Evolutionary conservation across 2,113 vertebrate species (phyloP).

Genomic region (Plecturocebus donacophilus): DNA sequence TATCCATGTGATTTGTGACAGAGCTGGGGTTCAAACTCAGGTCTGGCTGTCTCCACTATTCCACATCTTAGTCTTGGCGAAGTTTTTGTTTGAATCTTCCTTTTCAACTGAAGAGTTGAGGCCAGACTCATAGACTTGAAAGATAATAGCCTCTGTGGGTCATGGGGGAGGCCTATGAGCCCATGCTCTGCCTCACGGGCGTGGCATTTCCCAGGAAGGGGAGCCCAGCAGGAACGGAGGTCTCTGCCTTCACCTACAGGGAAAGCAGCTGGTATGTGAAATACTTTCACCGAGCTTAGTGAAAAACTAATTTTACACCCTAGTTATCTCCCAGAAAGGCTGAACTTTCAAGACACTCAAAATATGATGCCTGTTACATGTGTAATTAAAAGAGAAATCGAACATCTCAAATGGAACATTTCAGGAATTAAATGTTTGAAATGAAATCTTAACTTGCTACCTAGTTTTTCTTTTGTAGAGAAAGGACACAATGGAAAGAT

Average conservation of each 20-base stretch:
- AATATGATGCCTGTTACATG: neutral
- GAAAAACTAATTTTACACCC: conserved; percentile 57
- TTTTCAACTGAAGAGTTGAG: neutral
- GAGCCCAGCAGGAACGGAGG: neutral
- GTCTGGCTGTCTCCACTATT: neutral
- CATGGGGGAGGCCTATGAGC: neutral
- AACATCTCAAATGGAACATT: conserved; percentile 42
- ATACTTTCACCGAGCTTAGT: neutral
- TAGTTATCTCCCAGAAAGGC: conserved; percentile 43
- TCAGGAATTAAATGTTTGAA: conserved; percentile 28
- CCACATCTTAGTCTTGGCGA: neutral
- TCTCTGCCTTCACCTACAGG: neutral
- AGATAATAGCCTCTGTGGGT: neutral
- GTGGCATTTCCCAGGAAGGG: neutral
- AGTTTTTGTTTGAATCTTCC: neutral
- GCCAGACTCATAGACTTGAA: neutral
- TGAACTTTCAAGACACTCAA: conserved; percentile 43
- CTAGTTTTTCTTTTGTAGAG: neutral
- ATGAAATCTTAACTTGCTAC: conserved; percentile 6
- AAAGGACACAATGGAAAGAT: neutral
- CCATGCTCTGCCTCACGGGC: neutral
- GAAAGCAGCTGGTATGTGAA: conserved; percentile 25
- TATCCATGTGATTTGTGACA: neutral
- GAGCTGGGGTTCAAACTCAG: neutral
- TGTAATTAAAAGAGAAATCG: neutral